Percentiles rank a stretch among this genome's conserved stretches.
phyloP scores from a whole-genome alignment of 2,113 vertebrate species.

The Thamnaconus septentrionalis region DNA sequence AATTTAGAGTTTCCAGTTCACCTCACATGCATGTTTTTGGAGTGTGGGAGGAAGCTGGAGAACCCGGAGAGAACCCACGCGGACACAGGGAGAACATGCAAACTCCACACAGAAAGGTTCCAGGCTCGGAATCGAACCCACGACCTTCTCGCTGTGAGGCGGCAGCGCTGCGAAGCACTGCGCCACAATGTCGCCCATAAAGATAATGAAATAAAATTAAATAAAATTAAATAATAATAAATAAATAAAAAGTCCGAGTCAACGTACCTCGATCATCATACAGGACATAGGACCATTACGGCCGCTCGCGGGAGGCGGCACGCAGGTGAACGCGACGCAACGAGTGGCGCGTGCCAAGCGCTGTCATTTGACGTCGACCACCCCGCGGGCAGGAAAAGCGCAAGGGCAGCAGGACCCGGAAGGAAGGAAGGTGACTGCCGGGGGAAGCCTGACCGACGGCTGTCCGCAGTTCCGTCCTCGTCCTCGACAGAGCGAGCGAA shows the following conservation, averaged over 20 bases:
- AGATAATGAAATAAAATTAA: too few relatives aligned
- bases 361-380: background rate
- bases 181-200: too few relatives aligned
- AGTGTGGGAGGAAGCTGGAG: too few relatives aligned
- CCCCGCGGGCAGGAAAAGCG: background rate
- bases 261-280: constrained; percentile 65
- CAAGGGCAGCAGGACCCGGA: background rate
- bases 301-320: constrained; percentile 28
- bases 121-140: too few relatives aligned
- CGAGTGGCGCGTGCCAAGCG: background rate
- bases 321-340: constrained; percentile 34
- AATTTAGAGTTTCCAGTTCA: too few relatives aligned
- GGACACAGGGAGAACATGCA: too few relatives aligned
- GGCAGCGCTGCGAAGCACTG: too few relatives aligned
- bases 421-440: background rate
- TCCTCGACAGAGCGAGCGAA: too few relatives aligned
- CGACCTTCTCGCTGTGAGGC: too few relatives aligned
- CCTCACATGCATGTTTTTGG: too few relatives aligned
- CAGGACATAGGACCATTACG: constrained; percentile 65
- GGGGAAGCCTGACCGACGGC: background rate
- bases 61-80: too few relatives aligned
- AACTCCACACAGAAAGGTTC: too few relatives aligned
- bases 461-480: background rate
- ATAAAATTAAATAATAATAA: background rate
- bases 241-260: background rate